Percentiles rank a stretch among this genome's conserved stretches.
Evolutionary conservation across 1,140 invertebrate genomes (phyloP).

Genomic region (Meloidogyne floridensis): DNA sequence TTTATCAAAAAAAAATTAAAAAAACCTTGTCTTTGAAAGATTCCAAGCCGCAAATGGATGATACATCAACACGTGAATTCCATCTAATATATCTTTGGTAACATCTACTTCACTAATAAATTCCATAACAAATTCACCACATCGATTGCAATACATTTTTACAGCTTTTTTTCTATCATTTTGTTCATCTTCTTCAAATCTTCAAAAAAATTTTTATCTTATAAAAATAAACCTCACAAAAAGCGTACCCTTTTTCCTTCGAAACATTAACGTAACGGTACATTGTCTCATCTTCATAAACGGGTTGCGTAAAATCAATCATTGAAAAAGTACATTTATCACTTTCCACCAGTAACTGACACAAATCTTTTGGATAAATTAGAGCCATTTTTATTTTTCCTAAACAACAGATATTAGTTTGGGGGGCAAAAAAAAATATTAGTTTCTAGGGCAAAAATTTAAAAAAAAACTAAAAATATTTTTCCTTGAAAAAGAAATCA

Average conservation of each 20-base stretch:
- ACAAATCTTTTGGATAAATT: conserved; percentile 2
- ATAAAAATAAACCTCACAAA: too few species aligned
- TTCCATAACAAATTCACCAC: not conserved
- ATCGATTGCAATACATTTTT: not conserved
- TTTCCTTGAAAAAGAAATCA: not conserved
- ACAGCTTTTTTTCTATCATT: not conserved
- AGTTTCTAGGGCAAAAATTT: too few species aligned
- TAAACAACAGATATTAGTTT: not conserved
- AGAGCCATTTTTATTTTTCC: not conserved
- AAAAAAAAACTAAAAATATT: not conserved
- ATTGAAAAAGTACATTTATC: not conserved
- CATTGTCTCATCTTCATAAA: not conserved
- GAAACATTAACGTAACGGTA: not conserved
- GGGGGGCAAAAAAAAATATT: too few species aligned
- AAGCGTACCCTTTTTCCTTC: not conserved
- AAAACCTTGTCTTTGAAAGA: not conserved
- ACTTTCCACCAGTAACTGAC: not conserved
- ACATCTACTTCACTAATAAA: not conserved
- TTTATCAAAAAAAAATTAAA: not conserved
- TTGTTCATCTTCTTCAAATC: not conserved
- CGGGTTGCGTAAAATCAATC: not conserved
- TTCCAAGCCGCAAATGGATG: not conserved
- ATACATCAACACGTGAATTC: not conserved
- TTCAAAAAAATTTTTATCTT: not conserved
- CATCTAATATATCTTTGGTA: not conserved